A percentile compares a stretch with the other conserved stretches of the same genome.
These are phyloP conservation scores for Falcaria lacertinaria DNA, from an alignment of 2,888 invertebrate genomes.

Conservation along the genomic window DNA sequence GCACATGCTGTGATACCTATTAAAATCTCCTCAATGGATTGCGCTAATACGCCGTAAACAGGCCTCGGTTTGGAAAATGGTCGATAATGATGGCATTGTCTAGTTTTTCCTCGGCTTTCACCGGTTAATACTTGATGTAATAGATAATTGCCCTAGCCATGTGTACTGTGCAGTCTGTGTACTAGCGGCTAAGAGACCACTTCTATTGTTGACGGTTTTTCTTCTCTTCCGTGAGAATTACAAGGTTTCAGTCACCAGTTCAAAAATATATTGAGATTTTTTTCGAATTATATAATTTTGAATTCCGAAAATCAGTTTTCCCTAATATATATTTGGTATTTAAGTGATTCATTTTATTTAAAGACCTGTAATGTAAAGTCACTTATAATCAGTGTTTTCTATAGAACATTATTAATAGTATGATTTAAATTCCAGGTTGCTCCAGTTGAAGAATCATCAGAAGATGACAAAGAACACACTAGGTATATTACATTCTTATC, in stretches of 20 bases:
- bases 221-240: neutral
- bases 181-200: constrained; percentile 1
- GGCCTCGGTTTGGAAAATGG: constrained; percentile 43
- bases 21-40: neutral
- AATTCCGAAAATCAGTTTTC: constrained; percentile 3
- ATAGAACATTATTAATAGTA: too few species aligned
- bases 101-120: constrained; percentile 49
- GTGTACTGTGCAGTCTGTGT: neutral
- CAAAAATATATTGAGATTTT: too few species aligned
- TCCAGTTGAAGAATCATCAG: constrained; percentile 62
- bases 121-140: constrained; percentile 34
- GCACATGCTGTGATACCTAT: too few species aligned
- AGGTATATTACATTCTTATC: constrained; percentile 32
- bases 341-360: too few species aligned
- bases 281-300: too few species aligned
- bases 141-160: constrained; percentile 32
- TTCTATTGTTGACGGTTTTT: neutral
- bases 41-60: constrained; percentile 14
- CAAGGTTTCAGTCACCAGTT: constrained; percentile 32
- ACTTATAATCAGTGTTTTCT: too few species aligned
- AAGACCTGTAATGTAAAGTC: too few species aligned
- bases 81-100: constrained; percentile 40
- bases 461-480: constrained; percentile 47
- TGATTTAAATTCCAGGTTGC: constrained; percentile 52
- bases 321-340: too few species aligned